Base-by-base conservation (phyloP, 2,113 vertebrate genomes). In the Ptychochromis oligacanthus region DNA sequence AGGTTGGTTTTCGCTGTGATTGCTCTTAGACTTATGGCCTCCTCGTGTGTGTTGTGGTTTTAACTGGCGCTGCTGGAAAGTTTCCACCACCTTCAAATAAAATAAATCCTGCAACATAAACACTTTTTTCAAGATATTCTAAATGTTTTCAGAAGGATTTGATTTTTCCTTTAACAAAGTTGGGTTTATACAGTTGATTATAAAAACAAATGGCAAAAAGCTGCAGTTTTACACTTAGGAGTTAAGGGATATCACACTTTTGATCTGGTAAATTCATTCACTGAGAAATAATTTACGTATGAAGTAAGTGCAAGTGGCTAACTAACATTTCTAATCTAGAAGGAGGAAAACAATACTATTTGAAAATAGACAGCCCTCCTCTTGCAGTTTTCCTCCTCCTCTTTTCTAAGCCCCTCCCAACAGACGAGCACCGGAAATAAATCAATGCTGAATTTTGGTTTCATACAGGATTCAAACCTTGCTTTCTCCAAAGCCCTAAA, bases 11-110 rank as follows among this genome's bases (percentile, higher is more conserved):
- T 81, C n/a, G 36, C 81, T 80, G 82, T 38, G 84, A 81, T 84
- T 58, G 54, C 83, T 55, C 52, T 40, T 4, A 26, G 78, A 92
- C 88, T 90, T 46, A 70, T 49, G 83, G 75, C 85, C 85, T 84
- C 46, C 60, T 58, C 57, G 78, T 79, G 79, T 77, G 64, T 54
- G 7, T 72, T 77, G 75, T 31, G 87, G 79, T 72, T 38, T 26
- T n/a, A 55, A 46, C 55, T 28, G 46, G 2, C 43, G 78, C 75
- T 62, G 70, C 79, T 92, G 88, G 82, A 89, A 85, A 77, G 11
- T 17, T 18, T 89, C 80, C 72, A 65, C 40, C 18, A 22, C 5
- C 77, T 77, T 80, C 77, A 86, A 83, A 82, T 88, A 64, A 90
- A 77, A 85, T 80, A 67, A 79, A 76, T 83, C 75, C 58, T 26